Conservation (phyloP, 92 coral and sea anemone species). For the Scolanthus callimorphus region DNA sequence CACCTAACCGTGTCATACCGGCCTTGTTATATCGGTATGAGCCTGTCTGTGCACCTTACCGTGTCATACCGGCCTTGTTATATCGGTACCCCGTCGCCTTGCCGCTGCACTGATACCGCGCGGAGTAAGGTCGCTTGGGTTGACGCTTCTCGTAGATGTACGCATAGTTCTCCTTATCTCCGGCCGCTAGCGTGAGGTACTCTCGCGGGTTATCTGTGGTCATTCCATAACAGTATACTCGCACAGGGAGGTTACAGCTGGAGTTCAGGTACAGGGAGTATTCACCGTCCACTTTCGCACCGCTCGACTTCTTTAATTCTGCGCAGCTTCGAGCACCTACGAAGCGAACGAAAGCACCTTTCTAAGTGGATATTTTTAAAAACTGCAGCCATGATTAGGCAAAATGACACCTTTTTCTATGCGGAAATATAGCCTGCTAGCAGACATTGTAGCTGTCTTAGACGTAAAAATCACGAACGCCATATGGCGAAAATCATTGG, state of each 20-base stretch:
- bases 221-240: slow-evolving; percentile 92
- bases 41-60: no score
- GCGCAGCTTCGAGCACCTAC: slow-evolving; percentile 84
- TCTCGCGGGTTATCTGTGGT: slow-evolving; percentile 80
- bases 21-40: slow-evolving; percentile 50
- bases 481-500: no score
- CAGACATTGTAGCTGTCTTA: no score
- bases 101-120: slow-evolving; percentile 77
- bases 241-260: slow-evolving; percentile 76
- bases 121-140: slow-evolving; percentile 62
- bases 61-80: slow-evolving; percentile 68
- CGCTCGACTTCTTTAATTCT: slow-evolving; percentile 71
- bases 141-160: slow-evolving; percentile 70
- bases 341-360: no score
- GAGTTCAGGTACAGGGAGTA: slow-evolving; percentile 72
- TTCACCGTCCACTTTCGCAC: slow-evolving; percentile 79
- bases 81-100: slow-evolving; percentile 37
- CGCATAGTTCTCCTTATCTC: slow-evolving; percentile 86
- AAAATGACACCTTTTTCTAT: no score
- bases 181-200: slow-evolving; percentile 73
- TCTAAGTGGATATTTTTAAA: no score
- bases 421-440: no score
- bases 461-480: no score
- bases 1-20: slow-evolving; percentile 59
- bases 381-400: no score